Percentiles rank a stretch among this genome's conserved stretches.
phyloP scores from a whole-genome alignment of 30 jellyfish, hydroid and myxozoan species.

The Cassiopea andromeda region DNA sequence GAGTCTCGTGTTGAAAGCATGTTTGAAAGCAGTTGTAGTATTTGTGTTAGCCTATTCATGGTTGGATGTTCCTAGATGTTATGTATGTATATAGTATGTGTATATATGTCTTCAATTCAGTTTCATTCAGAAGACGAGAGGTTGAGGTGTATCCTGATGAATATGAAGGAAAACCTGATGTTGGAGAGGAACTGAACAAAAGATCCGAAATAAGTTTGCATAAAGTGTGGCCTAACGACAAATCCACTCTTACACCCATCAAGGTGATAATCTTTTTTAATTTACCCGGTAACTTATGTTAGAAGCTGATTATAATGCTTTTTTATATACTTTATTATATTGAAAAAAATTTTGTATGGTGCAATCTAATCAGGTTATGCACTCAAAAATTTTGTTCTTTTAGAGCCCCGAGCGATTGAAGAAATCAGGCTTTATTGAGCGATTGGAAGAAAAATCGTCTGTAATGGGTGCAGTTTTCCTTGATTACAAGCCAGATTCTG shows the following conservation, averaged over 20 bases:
- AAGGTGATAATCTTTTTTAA: slow-evolving; percentile 52
- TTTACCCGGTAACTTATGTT: background rate
- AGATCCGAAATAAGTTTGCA: slow-evolving; percentile 86
- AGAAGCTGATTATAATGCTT: background rate
- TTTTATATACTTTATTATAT: no score
- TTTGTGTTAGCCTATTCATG: no score
- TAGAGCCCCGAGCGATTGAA: slow-evolving; percentile 91
- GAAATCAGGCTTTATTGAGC: slow-evolving; percentile 86
- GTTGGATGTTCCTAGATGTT: no score
- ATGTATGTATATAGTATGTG: no score
- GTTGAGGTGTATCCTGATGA: slow-evolving; percentile 96
- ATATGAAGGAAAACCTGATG: slow-evolving; percentile 87
- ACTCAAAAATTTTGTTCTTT: background rate
- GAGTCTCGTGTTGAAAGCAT: no score
- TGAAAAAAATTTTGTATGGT: no score
- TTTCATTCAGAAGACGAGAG: slow-evolving; percentile 88
- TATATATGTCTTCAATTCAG: slow-evolving; percentile 25
- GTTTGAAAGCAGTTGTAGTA: no score
- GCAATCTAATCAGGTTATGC: background rate
- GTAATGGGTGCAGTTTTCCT: slow-evolving; percentile 92
- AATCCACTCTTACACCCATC: slow-evolving; percentile 87
- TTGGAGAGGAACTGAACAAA: slow-evolving; percentile 87
- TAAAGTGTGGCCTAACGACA: slow-evolving; percentile 96
- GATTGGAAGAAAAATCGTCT: slow-evolving; percentile 87
- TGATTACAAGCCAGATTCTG: slow-evolving; percentile 87